Conservation (phyloP, 2,888 invertebrate species). For the Caenorhabditis panamensis region DNA sequence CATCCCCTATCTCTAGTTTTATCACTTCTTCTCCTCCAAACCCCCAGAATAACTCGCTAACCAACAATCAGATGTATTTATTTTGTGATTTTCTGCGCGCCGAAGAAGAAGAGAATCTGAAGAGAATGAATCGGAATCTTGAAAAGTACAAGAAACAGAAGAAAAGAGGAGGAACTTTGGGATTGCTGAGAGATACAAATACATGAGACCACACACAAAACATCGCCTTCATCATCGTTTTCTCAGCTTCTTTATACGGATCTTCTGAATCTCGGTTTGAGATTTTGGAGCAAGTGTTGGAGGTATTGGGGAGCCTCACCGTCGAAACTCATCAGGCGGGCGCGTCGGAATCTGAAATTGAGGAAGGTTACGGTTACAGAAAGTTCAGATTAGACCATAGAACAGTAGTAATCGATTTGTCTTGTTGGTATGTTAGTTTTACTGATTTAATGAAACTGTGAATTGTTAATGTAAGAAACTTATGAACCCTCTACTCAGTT, state of each 20-base stretch:
- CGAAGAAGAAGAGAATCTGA: constrained; percentile 32
- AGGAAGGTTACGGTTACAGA: too few relatives aligned
- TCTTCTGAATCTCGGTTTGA: constrained; percentile 68
- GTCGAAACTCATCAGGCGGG: constrained; percentile 59
- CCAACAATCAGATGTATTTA: constrained; percentile 60
- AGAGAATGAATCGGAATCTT: constrained; percentile 14
- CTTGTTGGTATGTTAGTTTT: too few relatives aligned
- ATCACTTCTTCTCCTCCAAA: too few relatives aligned
- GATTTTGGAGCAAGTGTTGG: constrained; percentile 64
- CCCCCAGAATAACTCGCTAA: neutral
- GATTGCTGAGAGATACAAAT: neutral
- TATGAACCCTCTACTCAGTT: too few relatives aligned
- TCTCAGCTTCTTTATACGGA: constrained; percentile 11
- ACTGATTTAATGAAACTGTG: constrained; percentile 5
- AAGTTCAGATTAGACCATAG: too few relatives aligned
- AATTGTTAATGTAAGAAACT: neutral
- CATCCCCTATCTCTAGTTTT: too few relatives aligned
- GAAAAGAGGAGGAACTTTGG: neutral
- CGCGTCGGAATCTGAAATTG: constrained; percentile 64
- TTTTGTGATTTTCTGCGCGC: constrained; percentile 38
- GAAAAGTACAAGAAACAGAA: constrained; percentile 11
- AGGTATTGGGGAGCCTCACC: constrained; percentile 62
- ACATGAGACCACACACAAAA: constrained; percentile 5
- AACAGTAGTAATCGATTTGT: too few relatives aligned
- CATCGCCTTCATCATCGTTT: neutral